Evolutionary conservation across 1,140 invertebrate species (phyloP).

Genomic region (Subanguina moxae): DNA sequence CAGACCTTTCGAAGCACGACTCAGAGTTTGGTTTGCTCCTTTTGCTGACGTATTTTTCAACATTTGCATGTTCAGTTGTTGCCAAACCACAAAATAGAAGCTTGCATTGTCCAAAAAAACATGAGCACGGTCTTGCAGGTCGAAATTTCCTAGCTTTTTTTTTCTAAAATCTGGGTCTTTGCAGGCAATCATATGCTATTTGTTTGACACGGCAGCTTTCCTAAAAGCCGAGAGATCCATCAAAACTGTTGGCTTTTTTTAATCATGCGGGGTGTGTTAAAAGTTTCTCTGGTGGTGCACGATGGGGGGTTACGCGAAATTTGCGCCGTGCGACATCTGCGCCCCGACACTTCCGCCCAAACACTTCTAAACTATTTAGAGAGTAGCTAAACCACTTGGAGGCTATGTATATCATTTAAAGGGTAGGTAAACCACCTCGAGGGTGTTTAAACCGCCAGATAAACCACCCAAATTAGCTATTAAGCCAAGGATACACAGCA

Average conservation of each 20-base stretch:
- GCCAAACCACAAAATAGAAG: neutral
- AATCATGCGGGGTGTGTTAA: neutral
- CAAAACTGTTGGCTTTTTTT: too few relatives aligned
- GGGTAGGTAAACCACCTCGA: too few relatives aligned
- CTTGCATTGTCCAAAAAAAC: neutral
- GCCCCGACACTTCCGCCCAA: too few relatives aligned
- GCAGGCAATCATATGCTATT: neutral
- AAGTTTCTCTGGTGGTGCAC: neutral
- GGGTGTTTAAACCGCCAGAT: too few relatives aligned
- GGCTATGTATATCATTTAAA: too few relatives aligned
- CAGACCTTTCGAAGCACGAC: neutral
- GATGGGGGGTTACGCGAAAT: too few relatives aligned
- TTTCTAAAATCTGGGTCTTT: neutral
- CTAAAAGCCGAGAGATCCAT: neutral
- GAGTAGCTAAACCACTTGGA: too few relatives aligned
- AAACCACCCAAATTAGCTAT: too few relatives aligned
- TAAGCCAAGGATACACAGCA: too few relatives aligned
- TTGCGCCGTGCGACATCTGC: too few relatives aligned
- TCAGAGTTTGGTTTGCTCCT: neutral
- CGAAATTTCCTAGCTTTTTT: neutral
- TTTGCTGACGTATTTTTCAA: too few relatives aligned
- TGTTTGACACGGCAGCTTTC: neutral
- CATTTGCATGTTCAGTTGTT: neutral
- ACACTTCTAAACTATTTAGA: too few relatives aligned
- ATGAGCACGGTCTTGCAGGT: conserved; percentile 3